Evolutionary conservation across 2,797 vertebrate species (phyloP).

Genomic region (Microctenopoma steveboyesi): DNA sequence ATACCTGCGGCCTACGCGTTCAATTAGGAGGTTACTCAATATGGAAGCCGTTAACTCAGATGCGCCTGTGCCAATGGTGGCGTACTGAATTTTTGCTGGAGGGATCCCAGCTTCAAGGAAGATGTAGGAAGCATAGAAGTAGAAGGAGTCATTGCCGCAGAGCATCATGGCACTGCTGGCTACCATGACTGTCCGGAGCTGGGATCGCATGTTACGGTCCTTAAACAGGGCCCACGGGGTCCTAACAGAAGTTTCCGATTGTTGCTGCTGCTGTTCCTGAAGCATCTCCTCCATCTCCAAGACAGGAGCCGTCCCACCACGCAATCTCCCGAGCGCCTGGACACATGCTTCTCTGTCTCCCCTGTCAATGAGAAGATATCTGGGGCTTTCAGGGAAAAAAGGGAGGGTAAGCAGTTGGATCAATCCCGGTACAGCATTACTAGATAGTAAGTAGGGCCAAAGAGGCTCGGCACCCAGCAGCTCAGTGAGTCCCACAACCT

Average conservation of each 20-base stretch:
- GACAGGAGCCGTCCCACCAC: conserved; percentile 75
- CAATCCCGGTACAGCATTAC: conserved; percentile 85
- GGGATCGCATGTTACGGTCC: conserved; percentile 76
- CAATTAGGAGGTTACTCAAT: conserved; percentile 87
- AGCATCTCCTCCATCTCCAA: conserved; percentile 89
- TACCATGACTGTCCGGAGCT: conserved; percentile 82
- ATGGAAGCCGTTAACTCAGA: conserved; percentile 85
- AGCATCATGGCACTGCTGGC: conserved; percentile 92
- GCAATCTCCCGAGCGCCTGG: conserved; percentile 82
- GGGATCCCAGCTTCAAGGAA: conserved; percentile 87
- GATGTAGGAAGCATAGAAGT: conserved; percentile 90
- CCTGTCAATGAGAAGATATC: conserved; percentile 90
- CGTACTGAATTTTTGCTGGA: conserved; percentile 84
- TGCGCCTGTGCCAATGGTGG: conserved; percentile 86
- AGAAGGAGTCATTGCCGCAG: conserved; percentile 90
- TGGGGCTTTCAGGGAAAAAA: conserved; percentile 91
- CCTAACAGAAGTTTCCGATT: conserved; percentile 43
- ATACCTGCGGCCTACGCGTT: conserved; percentile 81
- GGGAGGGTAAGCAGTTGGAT: conserved; percentile 89
- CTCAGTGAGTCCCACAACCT: conserved; percentile 88
- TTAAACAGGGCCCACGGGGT: conserved; percentile 83
- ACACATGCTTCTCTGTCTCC: conserved; percentile 85
- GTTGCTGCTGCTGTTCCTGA: conserved; percentile 76
- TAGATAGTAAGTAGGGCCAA: conserved; percentile 90
- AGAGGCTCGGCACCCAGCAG: conserved; percentile 83